Conservation (phyloP, 35 echinoderm and acorn worm genomes). For the Heliocidaris tuberculata region DNA sequence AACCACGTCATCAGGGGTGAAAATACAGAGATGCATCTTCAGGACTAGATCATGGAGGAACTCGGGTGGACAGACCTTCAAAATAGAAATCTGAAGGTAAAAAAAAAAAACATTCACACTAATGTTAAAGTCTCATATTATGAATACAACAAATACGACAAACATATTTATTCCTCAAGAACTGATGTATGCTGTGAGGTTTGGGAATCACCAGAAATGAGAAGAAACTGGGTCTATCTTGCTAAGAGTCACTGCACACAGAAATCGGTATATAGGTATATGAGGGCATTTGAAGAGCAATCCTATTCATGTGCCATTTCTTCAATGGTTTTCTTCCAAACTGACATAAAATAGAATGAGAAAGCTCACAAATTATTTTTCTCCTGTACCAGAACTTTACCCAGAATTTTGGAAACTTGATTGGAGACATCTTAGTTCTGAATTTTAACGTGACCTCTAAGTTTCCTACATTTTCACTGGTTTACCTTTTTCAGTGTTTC, state of each 20-base stretch:
- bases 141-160: not conserved
- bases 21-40: conserved; percentile 82
- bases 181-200: not conserved
- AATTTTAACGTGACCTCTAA: too few relatives aligned
- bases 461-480: too few relatives aligned
- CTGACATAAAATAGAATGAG: too few relatives aligned
- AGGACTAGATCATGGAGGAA: conserved; percentile 93
- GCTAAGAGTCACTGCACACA: not conserved
- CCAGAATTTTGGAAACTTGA: too few relatives aligned
- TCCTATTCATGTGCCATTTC: too few relatives aligned
- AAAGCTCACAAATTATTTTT: too few relatives aligned
- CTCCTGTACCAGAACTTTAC: too few relatives aligned
- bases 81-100: conserved; percentile 69
- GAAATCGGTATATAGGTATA: too few relatives aligned
- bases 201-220: not conserved
- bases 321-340: too few relatives aligned
- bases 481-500: conserved; percentile 87
- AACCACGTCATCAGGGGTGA: conserved; percentile 89
- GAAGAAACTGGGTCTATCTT: not conserved
- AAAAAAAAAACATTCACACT: not conserved
- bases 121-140: not conserved
- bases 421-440: too few relatives aligned
- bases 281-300: too few relatives aligned
- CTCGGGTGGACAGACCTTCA: conserved; percentile 85
- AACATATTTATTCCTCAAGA: not conserved